phyloP scores from a whole-genome alignment of 2,888 invertebrate genomes.

The Bombylius discolor region DNA sequence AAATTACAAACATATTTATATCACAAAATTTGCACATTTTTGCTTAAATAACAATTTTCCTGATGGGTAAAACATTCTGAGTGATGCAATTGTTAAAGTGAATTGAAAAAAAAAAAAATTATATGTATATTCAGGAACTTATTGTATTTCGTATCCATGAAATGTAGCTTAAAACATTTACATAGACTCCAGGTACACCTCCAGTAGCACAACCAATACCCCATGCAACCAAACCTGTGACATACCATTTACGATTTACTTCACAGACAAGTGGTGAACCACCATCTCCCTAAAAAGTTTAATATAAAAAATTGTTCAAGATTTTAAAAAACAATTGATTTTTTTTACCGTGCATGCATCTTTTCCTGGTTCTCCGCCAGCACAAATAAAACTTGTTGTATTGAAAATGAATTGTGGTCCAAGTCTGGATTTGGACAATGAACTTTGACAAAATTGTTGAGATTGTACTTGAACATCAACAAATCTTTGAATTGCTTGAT shows the following conservation, averaged over 20 bases:
- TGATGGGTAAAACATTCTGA: no score
- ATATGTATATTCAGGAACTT: no score
- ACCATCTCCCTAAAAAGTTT: slow-evolving; percentile 37
- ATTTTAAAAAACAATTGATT: no score
- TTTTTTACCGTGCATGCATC: slow-evolving; percentile 60
- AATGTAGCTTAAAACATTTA: slow-evolving; percentile 53
- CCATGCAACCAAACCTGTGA: slow-evolving; percentile 43
- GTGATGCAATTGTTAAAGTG: no score
- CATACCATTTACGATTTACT: slow-evolving; percentile 28
- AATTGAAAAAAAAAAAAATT: no score
- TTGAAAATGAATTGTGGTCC: slow-evolving; percentile 49
- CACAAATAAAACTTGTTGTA: slow-evolving; percentile 58
- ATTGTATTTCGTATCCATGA: slow-evolving; percentile 47
- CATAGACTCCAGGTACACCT: slow-evolving; percentile 65
- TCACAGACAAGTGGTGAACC: slow-evolving; percentile 36
- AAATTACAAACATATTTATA: no score
- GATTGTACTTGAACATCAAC: slow-evolving; percentile 60
- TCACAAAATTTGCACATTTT: no score
- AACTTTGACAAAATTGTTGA: slow-evolving; percentile 50
- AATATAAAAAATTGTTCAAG: no score
- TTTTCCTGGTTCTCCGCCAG: slow-evolving; percentile 61
- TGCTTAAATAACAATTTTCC: no score
- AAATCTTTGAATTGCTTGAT: slow-evolving; percentile 54
- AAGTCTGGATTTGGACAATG: slow-evolving; percentile 50
- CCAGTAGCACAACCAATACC: slow-evolving; percentile 48